Conservation (phyloP, 2,113 vertebrate species). For the Dipodomys merriami region DNA sequence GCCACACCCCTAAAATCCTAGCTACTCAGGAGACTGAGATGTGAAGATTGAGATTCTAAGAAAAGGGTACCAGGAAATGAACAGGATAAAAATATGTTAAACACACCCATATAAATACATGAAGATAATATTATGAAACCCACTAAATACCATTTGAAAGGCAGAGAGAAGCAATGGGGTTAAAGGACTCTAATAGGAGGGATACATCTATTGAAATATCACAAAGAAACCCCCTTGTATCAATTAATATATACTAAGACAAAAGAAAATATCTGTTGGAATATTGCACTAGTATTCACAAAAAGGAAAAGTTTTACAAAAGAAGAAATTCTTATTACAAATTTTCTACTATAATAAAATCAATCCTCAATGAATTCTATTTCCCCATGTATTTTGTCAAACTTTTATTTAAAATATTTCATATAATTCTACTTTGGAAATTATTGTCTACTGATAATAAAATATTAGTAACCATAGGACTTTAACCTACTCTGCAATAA, state of each 20-base stretch:
- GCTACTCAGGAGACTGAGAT: too few species aligned
- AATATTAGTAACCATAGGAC: constrained; percentile 29
- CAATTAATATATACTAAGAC: too few species aligned
- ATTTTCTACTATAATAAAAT: constrained; percentile 32
- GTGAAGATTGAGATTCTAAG: too few species aligned
- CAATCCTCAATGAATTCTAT: background rate
- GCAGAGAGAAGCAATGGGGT: too few species aligned
- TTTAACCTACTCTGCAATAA: constrained; percentile 22
- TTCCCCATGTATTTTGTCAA: background rate
- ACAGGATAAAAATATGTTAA: too few species aligned
- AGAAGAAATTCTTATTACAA: background rate
- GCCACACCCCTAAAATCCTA: too few species aligned
- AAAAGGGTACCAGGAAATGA: too few species aligned
- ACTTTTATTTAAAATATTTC: constrained; percentile 1
- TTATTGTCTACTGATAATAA: background rate
- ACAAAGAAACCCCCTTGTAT: background rate
- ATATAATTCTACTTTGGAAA: constrained; percentile 18
- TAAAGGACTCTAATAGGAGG: too few species aligned
- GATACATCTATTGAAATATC: too few species aligned
- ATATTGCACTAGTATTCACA: constrained; percentile 53
- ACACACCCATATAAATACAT: too few species aligned
- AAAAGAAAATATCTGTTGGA: constrained; percentile 50
- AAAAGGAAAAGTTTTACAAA: background rate
- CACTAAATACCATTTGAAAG: too few species aligned
- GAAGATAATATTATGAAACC: too few species aligned